phyloP scores from a whole-genome alignment of 2,888 invertebrate genomes.

The Trichopria drosophilae region DNA sequence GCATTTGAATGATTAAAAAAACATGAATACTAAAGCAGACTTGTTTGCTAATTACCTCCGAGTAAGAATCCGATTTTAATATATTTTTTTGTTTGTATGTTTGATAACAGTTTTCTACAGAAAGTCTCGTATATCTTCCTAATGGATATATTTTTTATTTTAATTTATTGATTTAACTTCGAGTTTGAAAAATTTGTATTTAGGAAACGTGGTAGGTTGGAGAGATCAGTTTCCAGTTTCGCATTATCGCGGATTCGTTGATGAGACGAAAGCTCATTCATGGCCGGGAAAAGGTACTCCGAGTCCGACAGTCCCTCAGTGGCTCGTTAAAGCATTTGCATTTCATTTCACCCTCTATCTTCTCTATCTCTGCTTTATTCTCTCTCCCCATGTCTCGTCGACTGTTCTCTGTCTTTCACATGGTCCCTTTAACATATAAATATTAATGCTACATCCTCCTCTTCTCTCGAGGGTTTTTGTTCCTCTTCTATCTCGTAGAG shows the following conservation, averaged over 20 bases:
- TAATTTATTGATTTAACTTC: too few species aligned
- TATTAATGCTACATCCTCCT: constrained; percentile 59
- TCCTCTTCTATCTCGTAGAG: constrained; percentile 44
- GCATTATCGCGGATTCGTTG: constrained; percentile 49
- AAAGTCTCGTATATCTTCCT: too few species aligned
- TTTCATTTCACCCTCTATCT: constrained; percentile 52
- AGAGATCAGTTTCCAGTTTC: constrained; percentile 21
- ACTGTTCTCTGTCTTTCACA: constrained; percentile 29
- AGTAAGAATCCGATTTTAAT: too few species aligned
- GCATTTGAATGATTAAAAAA: too few species aligned
- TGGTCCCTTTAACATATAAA: constrained; percentile 55
- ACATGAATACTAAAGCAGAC: too few species aligned
- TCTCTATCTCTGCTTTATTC: constrained; percentile 33
- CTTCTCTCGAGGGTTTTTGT: constrained; percentile 56
- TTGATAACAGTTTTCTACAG: too few species aligned
- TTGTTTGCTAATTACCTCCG: too few species aligned
- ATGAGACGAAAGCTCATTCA: constrained; percentile 53
- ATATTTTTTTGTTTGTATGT: too few species aligned
- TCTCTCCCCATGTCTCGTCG: constrained; percentile 21
- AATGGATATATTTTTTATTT: too few species aligned
- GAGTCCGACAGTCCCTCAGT: constrained; percentile 53
- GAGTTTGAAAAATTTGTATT: too few species aligned
- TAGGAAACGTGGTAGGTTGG: too few species aligned
- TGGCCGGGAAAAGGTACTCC: constrained; percentile 50
- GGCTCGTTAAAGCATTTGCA: constrained; percentile 60